These are phyloP conservation scores for Anastrepha ludens DNA, from an alignment of 1,140 invertebrate species.

Conservation along the genomic window DNA sequence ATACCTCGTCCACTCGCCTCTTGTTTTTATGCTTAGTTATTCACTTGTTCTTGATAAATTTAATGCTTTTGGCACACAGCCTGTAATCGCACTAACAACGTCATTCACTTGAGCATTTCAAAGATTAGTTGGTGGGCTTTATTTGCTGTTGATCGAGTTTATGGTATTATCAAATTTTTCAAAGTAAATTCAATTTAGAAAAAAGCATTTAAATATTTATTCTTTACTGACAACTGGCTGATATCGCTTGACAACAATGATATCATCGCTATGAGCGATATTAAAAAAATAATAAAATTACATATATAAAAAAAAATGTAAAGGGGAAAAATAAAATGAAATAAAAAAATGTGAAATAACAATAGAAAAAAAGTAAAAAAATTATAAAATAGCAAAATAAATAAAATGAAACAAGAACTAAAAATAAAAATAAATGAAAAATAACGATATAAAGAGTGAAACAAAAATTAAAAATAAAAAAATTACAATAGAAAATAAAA, in stretches of 20 bases:
- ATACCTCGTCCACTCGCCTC: background rate
- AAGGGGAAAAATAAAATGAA: no score
- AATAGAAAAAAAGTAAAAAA: no score
- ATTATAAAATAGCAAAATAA: no score
- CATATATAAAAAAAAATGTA: background rate
- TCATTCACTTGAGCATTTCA: background rate
- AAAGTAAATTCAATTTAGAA: background rate
- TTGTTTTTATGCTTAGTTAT: background rate
- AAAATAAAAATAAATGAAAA: no score
- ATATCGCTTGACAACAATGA: background rate
- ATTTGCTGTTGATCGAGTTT: background rate
- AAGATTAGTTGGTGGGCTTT: background rate
- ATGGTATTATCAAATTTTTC: background rate
- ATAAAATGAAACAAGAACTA: no score
- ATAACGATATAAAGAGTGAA: no score
- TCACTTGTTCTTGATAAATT: background rate
- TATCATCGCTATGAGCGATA: background rate
- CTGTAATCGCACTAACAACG: background rate
- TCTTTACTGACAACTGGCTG: background rate
- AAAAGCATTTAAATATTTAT: background rate
- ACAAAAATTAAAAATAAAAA: no score
- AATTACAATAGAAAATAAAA: no score
- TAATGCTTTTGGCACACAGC: background rate
- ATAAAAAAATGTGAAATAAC: no score
- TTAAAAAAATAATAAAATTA: background rate